Conservation (phyloP, 2,797 vertebrate genomes). For the Labeo calbasu region DNA sequence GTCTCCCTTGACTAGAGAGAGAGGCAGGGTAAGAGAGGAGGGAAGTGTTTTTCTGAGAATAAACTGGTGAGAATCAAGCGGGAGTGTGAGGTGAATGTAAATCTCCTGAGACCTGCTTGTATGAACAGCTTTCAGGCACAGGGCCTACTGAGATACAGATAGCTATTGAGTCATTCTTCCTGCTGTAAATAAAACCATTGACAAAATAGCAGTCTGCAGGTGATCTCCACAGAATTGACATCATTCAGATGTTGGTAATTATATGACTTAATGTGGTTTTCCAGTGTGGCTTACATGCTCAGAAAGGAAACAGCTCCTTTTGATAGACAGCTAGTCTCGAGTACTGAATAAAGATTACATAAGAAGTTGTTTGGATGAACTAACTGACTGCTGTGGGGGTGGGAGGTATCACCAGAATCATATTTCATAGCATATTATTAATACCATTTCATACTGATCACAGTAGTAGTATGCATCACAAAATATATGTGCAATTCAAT, state of each 20-base stretch:
- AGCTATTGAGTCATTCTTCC: slow-evolving; percentile 19
- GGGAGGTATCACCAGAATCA: neutral
- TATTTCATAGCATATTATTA: neutral
- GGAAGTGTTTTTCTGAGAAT: slow-evolving; percentile 23
- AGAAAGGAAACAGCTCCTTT: neutral
- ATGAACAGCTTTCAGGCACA: slow-evolving; percentile 34
- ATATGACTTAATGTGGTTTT: slow-evolving; percentile 20
- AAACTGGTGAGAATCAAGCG: slow-evolving; percentile 21
- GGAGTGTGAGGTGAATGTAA: slow-evolving; percentile 30
- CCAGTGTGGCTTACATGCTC: slow-evolving; percentile 26
- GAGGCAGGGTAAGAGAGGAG: slow-evolving; percentile 2
- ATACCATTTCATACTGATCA: neutral
- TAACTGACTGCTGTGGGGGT: neutral
- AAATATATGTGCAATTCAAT: neutral
- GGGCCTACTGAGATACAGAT: slow-evolving; percentile 7
- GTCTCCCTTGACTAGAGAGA: neutral
- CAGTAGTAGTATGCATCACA: neutral
- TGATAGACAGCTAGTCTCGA: neutral
- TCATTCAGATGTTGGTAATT: slow-evolving; percentile 16
- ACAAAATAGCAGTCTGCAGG: slow-evolving; percentile 14
- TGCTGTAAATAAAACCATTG: slow-evolving; percentile 38
- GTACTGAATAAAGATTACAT: neutral
- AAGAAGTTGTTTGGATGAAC: neutral
- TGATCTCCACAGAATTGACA: neutral
- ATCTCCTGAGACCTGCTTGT: slow-evolving; percentile 12